Base-by-base conservation (phyloP, 2,888 invertebrate genomes). In the Salpingus planirostris region DNA sequence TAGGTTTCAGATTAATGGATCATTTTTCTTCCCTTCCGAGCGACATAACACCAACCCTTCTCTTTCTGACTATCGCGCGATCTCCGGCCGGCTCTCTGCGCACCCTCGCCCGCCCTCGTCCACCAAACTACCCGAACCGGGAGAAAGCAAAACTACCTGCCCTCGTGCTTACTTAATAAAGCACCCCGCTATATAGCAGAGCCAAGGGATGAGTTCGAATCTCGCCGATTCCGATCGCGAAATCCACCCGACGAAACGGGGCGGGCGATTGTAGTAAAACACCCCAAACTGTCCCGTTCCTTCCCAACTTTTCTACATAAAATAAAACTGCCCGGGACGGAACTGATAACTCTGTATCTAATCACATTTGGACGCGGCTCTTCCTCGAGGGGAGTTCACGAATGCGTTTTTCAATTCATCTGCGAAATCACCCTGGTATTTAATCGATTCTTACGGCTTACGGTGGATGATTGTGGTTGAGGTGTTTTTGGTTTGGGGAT, bases 1-100 rank as follows among this genome's bases (percentile, higher is more conserved):
- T 76, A 73, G 73, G 68, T 69, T 68, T 74, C 74, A 78, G 79
- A 80, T 80, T 80, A 80, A 80, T 80, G 80, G 80, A 80, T 79
- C 78, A 78, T 78, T 78, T 78, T 78, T 77, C 78, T 74, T 74
- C 68, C 69, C 65, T 58, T 57, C 50, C 54, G 50, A 54, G 52
- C 53, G 69, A 69, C 61, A 61, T 61, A 66, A 39, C 58, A 51
- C 52, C 35, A 38, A 38, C 38, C 64, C 62, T 60, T 60, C 57
- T 37, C 42, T 40, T 33, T 36, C 33, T 33, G 29, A 31, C 32
- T 24, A 24, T 32, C 29, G 24, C 29, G 18, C 12, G n/a, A 14
- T 15, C 11, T 15, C 13, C n/a, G n/a, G n/a, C n/a, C n/a, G n/a
- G n/a, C n/a, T n/a, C n/a, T n/a, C n/a, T n/a, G n/a, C n/a, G n/a